Conservation (phyloP, 2,113 vertebrate genomes). For the Oreochromis aureus region DNA sequence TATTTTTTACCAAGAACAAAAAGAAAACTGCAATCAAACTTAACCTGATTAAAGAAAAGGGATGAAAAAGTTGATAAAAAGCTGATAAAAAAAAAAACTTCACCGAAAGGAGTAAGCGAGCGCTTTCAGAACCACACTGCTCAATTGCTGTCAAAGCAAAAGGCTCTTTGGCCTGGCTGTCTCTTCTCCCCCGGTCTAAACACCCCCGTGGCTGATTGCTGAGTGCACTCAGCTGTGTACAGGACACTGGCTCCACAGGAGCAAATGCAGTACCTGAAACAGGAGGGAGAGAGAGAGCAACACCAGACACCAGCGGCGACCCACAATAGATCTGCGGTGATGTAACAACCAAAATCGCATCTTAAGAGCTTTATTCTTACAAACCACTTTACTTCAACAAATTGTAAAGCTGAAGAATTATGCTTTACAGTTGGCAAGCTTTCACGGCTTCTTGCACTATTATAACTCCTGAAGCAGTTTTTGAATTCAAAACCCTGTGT, state of each 20-base stretch:
- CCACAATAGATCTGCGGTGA: neutral
- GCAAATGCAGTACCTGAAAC: neutral
- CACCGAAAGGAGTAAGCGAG: neutral
- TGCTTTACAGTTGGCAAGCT: neutral
- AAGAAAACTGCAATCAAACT: fast-evolving
- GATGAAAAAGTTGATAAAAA: neutral
- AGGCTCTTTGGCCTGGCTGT: neutral
- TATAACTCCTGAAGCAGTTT: neutral
- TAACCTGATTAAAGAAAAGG: neutral
- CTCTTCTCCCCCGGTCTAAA: neutral
- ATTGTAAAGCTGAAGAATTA: neutral
- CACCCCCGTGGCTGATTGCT: neutral
- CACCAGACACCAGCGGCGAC: neutral
- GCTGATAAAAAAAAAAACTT: neutral
- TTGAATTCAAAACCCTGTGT: neutral
- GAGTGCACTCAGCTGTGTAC: neutral
- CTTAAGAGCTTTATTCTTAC: neutral
- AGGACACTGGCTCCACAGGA: neutral
- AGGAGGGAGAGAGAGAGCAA: neutral
- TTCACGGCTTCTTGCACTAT: neutral
- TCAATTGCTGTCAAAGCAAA: neutral
- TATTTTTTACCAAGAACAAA: neutral
- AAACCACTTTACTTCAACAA: neutral
- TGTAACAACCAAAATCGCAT: neutral
- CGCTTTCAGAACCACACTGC: neutral